Evolutionary conservation across 2,113 vertebrate species (phyloP).

Genomic region (Pao palembangensis): DNA sequence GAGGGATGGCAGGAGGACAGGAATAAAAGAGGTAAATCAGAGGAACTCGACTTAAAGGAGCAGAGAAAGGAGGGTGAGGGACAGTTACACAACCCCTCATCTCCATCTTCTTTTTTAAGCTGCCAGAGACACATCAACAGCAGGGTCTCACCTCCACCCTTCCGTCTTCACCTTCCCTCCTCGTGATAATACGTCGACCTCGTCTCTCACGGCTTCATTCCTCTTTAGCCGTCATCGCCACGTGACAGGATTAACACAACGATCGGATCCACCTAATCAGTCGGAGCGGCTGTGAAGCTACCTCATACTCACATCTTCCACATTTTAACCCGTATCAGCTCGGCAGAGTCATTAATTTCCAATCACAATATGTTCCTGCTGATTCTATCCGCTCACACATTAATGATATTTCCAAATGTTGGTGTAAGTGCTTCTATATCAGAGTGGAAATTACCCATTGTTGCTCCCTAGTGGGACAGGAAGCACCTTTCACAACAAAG

Average conservation of each 20-base stretch:
- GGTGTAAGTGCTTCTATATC: conserved; percentile 66
- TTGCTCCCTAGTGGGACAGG: conserved; percentile 67
- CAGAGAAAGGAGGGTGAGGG: conserved; percentile 12
- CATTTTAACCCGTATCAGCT: not conserved
- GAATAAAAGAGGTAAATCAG: conserved; percentile 24
- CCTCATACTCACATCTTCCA: conserved; percentile 40
- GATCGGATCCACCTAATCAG: conserved; percentile 25
- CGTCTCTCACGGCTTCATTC: conserved; percentile 26
- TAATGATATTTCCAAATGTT: conserved; percentile 74
- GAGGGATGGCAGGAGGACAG: conserved; percentile 25
- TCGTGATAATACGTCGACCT: conserved; percentile 4
- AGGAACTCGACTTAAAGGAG: conserved; percentile 35
- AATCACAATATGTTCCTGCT: conserved; percentile 55
- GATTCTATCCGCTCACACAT: conserved; percentile 37
- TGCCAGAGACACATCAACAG: not conserved
- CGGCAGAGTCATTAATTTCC: conserved; percentile 19
- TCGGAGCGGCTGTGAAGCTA: too few relatives aligned
- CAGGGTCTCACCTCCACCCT: conserved; percentile 33
- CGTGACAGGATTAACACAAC: conserved; percentile 17
- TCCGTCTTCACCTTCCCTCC: conserved; percentile 17
- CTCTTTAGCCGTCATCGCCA: conserved; percentile 9
- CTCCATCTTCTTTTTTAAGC: conserved; percentile 43
- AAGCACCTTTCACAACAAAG: conserved; percentile 76
- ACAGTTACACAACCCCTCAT: conserved; percentile 13
- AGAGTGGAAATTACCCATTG: conserved; percentile 74